Base-by-base conservation (phyloP, 2,797 vertebrate genomes). In the Craterocephalus amniculus region DNA sequence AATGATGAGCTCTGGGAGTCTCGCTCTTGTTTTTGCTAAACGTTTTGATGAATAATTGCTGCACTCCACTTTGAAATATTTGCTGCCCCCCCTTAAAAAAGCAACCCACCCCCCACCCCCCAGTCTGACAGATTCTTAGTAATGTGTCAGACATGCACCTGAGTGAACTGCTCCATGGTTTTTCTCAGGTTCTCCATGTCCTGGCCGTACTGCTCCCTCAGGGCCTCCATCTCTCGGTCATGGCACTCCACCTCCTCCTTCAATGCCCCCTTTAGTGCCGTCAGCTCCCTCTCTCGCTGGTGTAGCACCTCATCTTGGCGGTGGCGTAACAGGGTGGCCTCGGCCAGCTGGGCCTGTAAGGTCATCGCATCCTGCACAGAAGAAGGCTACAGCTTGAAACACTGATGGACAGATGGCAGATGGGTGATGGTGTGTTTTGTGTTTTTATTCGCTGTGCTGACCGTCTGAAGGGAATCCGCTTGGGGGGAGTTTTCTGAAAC, bases 201-300 rank as follows among this genome's bases (percentile, higher is more conserved):
- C 6, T 87, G 87, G 78, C 94, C 92, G 89, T 91, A 98, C 90
- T 97, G 95, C 85, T 96, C 96, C 79, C 95, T 92, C 55, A 98
- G 89, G 0, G 76, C 81, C 69, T 98, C 97, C 71, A 98, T 94
- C 81, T 98, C 97, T 68, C 82, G 88, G 90, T 98, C 97, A 0
- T 96, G 96, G 10, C 88, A 94, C 56, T 96, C 94, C 85, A 98
- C 96, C 93, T 98, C 97, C 38, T 98, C 96, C 90, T 98, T 98
- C 54, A 98, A 93, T 12, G 92, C 97, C 52, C 97, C 97, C 83
- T 97, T 98, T 83, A 98, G 89, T 7, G 97, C 97, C 0, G 96
- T 97, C 89, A 98, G 89, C 82, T 97, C 97, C 35, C 97, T 89
- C 72, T 97, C 97, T 13, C 96, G 89, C 87, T 95, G 96, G 63